Conservation (phyloP, 2,888 invertebrate species). For the Scaptomyza reducta region DNA sequence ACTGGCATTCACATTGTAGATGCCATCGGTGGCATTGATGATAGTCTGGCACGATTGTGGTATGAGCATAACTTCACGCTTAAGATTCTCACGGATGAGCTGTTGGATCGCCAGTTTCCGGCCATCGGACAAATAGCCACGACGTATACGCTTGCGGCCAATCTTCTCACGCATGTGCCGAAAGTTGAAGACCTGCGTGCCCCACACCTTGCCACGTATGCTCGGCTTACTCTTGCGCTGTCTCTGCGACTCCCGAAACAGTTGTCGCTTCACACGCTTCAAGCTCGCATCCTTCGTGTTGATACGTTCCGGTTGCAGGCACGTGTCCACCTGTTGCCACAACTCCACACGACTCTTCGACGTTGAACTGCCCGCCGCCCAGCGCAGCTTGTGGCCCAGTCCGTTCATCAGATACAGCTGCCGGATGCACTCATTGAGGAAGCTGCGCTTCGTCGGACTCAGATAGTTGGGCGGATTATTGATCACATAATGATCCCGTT, state of each 20-base stretch:
- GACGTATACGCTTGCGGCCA: slow-evolving; percentile 48
- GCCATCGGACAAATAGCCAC: slow-evolving; percentile 57
- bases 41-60: slow-evolving; percentile 31
- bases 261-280: slow-evolving; percentile 66
- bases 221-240: slow-evolving; percentile 52
- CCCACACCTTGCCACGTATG: slow-evolving; percentile 33
- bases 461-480: slow-evolving; percentile 56
- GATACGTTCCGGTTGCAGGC: slow-evolving; percentile 49
- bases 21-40: slow-evolving; percentile 45
- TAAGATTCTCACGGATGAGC: slow-evolving; percentile 52
- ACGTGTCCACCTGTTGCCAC: slow-evolving; percentile 60
- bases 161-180: slow-evolving; percentile 49
- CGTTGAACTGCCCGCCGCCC: slow-evolving; percentile 31
- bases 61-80: slow-evolving; percentile 28
- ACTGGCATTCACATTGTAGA: slow-evolving; percentile 47
- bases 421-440: slow-evolving; percentile 71
- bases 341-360: slow-evolving; percentile 39
- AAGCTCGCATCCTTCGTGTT: slow-evolving; percentile 22
- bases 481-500: slow-evolving; percentile 58
- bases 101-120: slow-evolving; percentile 33
- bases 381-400: slow-evolving; percentile 41
- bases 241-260: slow-evolving; percentile 57
- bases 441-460: slow-evolving; percentile 63
- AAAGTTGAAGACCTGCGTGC: slow-evolving; percentile 53
- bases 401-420: slow-evolving; percentile 66